These are phyloP conservation scores for Gallinago undulata DNA, from an alignment of 2,113 vertebrate species.

Conservation along the genomic window DNA sequence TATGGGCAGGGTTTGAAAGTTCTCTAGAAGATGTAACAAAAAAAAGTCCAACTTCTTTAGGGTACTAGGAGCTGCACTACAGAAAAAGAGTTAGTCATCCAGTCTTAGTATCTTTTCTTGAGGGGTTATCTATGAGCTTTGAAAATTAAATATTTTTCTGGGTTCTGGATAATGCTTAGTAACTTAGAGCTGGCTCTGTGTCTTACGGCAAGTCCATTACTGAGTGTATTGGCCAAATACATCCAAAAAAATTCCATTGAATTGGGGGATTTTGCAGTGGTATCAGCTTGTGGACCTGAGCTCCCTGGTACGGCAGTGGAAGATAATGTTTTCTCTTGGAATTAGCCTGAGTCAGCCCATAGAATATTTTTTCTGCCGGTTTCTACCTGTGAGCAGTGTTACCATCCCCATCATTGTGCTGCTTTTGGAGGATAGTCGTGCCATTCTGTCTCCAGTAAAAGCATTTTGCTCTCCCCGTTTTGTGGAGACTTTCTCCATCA, in stretches of 20 bases:
- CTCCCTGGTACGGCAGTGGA: neutral
- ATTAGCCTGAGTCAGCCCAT: neutral
- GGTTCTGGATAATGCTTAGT: neutral
- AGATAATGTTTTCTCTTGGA: neutral
- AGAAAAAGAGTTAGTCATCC: neutral
- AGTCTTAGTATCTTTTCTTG: neutral
- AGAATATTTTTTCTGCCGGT: neutral
- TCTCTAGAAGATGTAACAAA: neutral
- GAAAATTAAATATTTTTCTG: neutral
- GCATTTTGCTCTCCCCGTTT: neutral
- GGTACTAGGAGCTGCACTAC: neutral
- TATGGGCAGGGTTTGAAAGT: neutral
- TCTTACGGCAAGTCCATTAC: neutral
- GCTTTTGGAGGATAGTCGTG: neutral
- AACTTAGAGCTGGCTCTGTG: neutral
- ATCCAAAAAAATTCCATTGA: neutral
- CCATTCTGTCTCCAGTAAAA: neutral
- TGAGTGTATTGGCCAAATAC: neutral
- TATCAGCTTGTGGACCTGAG: neutral
- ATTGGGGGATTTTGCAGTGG: neutral
- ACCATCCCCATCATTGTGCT: neutral
- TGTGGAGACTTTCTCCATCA: fast-evolving
- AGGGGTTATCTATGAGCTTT: neutral
- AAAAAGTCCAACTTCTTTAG: neutral
- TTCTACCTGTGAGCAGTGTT: neutral